A percentile compares a stretch with the other conserved stretches of the same genome.
These are phyloP conservation scores for Synergus japonicus DNA, from an alignment of 2,888 invertebrate species.

Conservation along the genomic window DNA sequence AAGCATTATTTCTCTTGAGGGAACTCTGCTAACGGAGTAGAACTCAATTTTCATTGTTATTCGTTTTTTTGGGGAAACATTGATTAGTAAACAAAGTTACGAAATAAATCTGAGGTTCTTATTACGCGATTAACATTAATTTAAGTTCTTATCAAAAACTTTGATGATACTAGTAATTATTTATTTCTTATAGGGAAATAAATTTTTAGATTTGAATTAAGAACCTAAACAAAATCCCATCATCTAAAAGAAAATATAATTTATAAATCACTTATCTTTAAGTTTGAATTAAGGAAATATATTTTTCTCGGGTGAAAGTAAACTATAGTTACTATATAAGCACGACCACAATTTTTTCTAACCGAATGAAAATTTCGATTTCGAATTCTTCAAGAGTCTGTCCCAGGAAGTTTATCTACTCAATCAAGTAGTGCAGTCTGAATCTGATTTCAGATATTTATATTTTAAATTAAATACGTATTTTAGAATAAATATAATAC, in stretches of 20 bases:
- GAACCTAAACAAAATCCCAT: neutral
- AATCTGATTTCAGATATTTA: neutral
- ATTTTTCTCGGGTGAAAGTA: slow-evolving; percentile 33
- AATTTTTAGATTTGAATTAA: slow-evolving; percentile 8
- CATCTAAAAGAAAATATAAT: slow-evolving; percentile 8
- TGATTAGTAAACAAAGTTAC: slow-evolving; percentile 12
- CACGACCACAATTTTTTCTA: slow-evolving; percentile 35
- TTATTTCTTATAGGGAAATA: neutral
- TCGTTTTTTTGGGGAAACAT: neutral
- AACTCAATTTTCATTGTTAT: neutral
- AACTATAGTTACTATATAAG: slow-evolving; percentile 13
- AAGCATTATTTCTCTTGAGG: neutral
- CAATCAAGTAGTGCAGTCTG: neutral
- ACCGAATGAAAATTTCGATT: slow-evolving; percentile 4
- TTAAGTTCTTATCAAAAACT: slow-evolving; percentile 19
- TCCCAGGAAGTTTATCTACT: neutral
- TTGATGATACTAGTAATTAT: neutral
- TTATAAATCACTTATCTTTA: slow-evolving; percentile 27
- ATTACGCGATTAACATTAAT: slow-evolving; percentile 25
- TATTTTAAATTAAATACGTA: too few relatives aligned
- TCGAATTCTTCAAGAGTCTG: neutral
- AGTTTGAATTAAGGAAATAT: slow-evolving; percentile 17
- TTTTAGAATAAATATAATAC: too few relatives aligned
- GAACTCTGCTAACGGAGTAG: neutral
- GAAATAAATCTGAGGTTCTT: neutral